phyloP scores from a whole-genome alignment of 64 coral and sea anemone species.

The Stichodactyla mertensii region DNA sequence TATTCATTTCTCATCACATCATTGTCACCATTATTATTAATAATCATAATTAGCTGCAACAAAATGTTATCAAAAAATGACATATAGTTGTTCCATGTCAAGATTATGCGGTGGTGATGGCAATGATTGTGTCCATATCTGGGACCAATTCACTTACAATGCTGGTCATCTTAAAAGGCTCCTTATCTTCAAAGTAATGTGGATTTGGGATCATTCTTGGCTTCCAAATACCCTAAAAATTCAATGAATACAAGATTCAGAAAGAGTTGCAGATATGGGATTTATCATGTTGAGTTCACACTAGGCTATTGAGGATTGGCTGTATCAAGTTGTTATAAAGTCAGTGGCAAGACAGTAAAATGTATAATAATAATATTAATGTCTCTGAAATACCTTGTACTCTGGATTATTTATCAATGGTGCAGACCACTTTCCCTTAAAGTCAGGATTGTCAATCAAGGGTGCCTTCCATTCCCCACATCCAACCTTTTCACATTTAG shows the following conservation, averaged over 20 bases:
- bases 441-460: conserved; percentile 81
- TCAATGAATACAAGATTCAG: not conserved
- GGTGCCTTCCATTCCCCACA: conserved; percentile 97
- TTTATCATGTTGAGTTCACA: too few species aligned
- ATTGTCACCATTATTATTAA: too few species aligned
- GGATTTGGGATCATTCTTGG: conserved; percentile 90
- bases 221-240: conserved; percentile 96
- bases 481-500: conserved; percentile 93
- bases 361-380: not conserved
- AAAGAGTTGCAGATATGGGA: not conserved
- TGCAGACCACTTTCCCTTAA: conserved; percentile 93
- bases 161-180: conserved; percentile 93
- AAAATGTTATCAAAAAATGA: too few species aligned
- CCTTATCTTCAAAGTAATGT: conserved; percentile 93
- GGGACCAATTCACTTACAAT: conserved; percentile 50
- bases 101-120: too few species aligned
- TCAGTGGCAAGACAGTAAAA: too few species aligned
- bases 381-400: conserved; percentile 66
- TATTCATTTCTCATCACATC: too few species aligned
- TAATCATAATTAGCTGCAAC: too few species aligned
- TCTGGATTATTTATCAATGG: conserved; percentile 89
- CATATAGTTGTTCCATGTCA: too few species aligned
- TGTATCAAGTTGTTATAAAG: not conserved
- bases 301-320: too few species aligned
- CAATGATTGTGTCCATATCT: not conserved